phyloP scores from a whole-genome alignment of 2,113 vertebrate species.

The Glaucomys volans region DNA sequence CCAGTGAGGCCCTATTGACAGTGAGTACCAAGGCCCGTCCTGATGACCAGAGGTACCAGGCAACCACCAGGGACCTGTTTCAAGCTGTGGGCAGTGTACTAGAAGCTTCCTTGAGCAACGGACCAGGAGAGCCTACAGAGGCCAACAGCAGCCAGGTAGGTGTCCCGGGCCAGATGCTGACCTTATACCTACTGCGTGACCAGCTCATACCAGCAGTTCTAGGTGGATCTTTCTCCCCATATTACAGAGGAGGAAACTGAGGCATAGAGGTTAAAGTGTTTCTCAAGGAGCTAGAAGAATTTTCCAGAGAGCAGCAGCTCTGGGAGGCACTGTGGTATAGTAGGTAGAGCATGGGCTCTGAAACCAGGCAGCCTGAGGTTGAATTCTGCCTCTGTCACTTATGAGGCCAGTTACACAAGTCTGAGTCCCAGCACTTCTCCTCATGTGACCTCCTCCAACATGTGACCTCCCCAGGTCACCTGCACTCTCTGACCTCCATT shows the following conservation, averaged over 20 bases:
- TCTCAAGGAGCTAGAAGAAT: background rate
- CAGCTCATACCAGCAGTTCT: background rate
- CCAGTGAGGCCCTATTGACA: conserved; percentile 89
- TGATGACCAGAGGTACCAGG: conserved; percentile 81
- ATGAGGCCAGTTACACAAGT: background rate
- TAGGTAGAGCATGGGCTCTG: background rate
- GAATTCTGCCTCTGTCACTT: background rate
- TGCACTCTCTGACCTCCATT: background rate
- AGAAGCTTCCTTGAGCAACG: conserved; percentile 85
- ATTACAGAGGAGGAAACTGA: background rate
- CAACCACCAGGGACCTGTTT: conserved; percentile 88
- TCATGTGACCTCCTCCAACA: no score
- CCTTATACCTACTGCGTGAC: fast-evolving
- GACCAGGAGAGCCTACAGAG: conserved; percentile 13
- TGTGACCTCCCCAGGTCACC: background rate
- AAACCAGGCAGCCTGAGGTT: background rate
- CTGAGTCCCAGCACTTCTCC: background rate
- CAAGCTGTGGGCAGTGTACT: conserved; percentile 92
- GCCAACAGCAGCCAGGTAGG: conserved; percentile 76
- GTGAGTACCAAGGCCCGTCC: conserved; percentile 80
- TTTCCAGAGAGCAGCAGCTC: background rate
- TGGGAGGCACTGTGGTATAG: background rate
- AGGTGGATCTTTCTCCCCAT: background rate
- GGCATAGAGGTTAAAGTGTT: background rate
- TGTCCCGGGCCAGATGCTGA: background rate